Evolutionary conservation across 2,888 invertebrate genomes (phyloP).

Genomic region (Limnephilus lunatus): DNA sequence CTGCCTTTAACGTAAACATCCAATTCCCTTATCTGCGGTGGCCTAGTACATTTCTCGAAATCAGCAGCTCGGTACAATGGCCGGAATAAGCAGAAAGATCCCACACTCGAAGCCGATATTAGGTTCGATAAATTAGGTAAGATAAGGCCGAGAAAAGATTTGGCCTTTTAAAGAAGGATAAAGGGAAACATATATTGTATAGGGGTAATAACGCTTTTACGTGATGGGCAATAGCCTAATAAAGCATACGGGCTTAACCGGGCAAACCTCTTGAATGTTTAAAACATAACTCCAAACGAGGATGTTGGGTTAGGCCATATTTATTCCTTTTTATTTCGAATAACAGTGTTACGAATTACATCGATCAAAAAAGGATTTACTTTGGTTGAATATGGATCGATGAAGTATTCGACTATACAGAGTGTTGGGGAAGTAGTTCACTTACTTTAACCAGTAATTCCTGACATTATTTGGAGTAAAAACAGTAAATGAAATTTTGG

Average conservation of each 20-base stretch:
- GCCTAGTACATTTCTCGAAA: constrained; percentile 30
- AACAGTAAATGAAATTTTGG: too few species aligned
- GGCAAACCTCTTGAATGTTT: constrained; percentile 62
- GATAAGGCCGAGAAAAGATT: constrained; percentile 59
- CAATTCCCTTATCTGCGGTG: constrained; percentile 35
- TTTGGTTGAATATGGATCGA: neutral
- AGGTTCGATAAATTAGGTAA: constrained; percentile 61
- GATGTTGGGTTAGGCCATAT: neutral
- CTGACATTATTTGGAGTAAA: too few species aligned
- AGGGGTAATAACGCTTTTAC: constrained; percentile 58
- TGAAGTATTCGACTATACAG: too few species aligned
- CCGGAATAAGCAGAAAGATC: constrained; percentile 34
- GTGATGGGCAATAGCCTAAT: constrained; percentile 61
- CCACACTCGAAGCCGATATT: constrained; percentile 45
- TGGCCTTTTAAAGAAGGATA: constrained; percentile 58
- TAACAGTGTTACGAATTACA: neutral
- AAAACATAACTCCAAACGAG: constrained; percentile 45
- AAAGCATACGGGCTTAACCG: constrained; percentile 58
- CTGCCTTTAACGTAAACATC: constrained; percentile 20
- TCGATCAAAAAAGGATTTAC: neutral
- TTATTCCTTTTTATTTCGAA: constrained; percentile 1
- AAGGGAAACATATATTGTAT: constrained; percentile 64
- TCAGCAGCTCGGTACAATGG: constrained; percentile 39
- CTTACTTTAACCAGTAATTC: too few species aligned
- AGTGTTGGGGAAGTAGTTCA: too few species aligned